Conservation (phyloP, 2,888 invertebrate species). For the Philopedon plagiatum region DNA sequence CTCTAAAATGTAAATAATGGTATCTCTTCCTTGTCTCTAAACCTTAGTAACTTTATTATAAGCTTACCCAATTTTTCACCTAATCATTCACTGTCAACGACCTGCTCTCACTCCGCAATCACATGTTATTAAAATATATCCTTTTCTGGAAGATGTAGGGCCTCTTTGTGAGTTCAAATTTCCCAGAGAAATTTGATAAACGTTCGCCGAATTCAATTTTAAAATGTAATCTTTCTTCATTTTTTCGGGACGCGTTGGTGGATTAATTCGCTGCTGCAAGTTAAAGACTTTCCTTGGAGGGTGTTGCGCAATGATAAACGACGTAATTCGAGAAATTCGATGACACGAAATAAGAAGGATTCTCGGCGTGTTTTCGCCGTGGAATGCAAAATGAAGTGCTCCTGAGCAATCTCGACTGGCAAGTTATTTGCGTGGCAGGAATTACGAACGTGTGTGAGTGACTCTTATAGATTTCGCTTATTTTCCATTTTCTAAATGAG, state of each 20-base stretch:
- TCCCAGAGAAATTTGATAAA: constrained; percentile 14
- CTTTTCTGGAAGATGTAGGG: constrained; percentile 3
- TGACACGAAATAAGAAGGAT: constrained; percentile 48
- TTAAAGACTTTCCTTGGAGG: constrained; percentile 30
- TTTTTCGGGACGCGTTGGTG: constrained; percentile 41
- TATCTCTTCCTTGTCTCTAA: no score
- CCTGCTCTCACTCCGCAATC: background rate
- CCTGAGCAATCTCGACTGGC: constrained; percentile 38
- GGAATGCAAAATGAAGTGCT: constrained; percentile 43
- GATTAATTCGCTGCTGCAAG: constrained; percentile 45
- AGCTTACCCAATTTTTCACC: background rate
- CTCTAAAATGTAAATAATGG: no score
- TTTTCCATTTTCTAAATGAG: background rate
- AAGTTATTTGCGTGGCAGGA: constrained; percentile 31
- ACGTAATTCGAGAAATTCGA: constrained; percentile 49
- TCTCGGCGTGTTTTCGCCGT: constrained; percentile 36
- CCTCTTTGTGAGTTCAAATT: background rate
- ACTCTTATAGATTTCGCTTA: background rate
- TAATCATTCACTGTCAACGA: constrained; percentile 3
- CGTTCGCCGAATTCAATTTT: constrained; percentile 40
- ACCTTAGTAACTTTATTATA: background rate
- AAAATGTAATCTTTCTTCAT: constrained; percentile 45
- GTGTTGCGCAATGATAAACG: constrained; percentile 46
- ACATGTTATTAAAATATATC: constrained; percentile 16
- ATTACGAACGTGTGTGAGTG: background rate